Conservation (phyloP, 2,113 vertebrate genomes). For the Nerophis lumbriciformis region DNA sequence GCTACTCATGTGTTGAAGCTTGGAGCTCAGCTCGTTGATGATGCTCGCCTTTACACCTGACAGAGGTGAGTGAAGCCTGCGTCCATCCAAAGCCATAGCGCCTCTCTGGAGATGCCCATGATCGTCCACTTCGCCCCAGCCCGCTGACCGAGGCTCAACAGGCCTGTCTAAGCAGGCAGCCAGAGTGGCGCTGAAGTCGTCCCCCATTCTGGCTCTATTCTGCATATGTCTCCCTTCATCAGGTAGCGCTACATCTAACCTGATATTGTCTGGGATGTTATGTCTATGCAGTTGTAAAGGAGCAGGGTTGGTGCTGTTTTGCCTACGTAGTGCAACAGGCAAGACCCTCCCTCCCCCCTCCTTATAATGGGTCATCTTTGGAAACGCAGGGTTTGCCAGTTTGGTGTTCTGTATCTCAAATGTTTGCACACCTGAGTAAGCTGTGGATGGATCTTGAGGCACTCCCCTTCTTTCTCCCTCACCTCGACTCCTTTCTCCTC, state of each 20-base stretch:
- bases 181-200: conserved; percentile 54
- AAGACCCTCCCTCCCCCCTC: conserved; percentile 47
- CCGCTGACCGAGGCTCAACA: conserved; percentile 46
- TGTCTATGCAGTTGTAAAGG: conserved; percentile 59
- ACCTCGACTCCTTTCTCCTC: conserved; percentile 45
- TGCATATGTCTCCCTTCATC: conserved; percentile 44
- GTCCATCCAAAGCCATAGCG: conserved; percentile 56
- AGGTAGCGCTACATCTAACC: conserved; percentile 35
- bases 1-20: conserved; percentile 85
- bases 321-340: conserved; percentile 57
- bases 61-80: conserved; percentile 70
- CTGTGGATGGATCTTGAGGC: conserved; percentile 76
- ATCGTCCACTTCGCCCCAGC: conserved; percentile 51
- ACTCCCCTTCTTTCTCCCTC: conserved; percentile 62
- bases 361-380: conserved; percentile 63
- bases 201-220: conserved; percentile 50
- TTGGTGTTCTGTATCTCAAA: conserved; percentile 71
- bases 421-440: conserved; percentile 78
- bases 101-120: conserved; percentile 47
- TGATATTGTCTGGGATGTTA: conserved; percentile 46
- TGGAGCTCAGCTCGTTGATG: conserved; percentile 89
- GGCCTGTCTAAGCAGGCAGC: conserved; percentile 67
- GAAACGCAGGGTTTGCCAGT: conserved; percentile 61
- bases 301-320: conserved; percentile 66
- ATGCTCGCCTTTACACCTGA: conserved; percentile 87